Evolutionary conservation across 2,888 invertebrate genomes (phyloP), one percentile per base, ranked within the genome.

Genomic region (Troides helena): DNA sequence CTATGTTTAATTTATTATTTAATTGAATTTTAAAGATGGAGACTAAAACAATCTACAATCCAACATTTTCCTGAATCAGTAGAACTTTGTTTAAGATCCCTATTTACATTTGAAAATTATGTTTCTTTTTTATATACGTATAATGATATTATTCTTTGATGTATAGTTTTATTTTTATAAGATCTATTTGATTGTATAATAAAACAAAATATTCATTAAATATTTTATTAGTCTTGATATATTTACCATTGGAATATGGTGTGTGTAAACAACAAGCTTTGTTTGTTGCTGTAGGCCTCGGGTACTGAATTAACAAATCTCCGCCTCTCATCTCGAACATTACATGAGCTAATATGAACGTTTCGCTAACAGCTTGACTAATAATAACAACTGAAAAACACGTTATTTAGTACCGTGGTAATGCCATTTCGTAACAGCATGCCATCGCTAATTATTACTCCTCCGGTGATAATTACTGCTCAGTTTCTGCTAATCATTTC

Each of bases 391-490:
- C 59, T 53, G 62, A 67, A 62, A n/a, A 66, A 62, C 59, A 60
- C 39, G 12, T 12, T 46, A 46, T 18, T 39, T 67, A 60, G 60
- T 58, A 70, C n/a, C 56, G 25, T 23, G 60, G 46, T 63, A 58
- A 58, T 53, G 53, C 25, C 63, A 66, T 62, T 62, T 62, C 57
- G 43, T 69, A 61, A 30, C 43, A 57, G 10, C 57, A 12, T 6
- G 43, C 57, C 18, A 25, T 17, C 63, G 70, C 70, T 70, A 70
- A 67, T 67, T 70, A 67, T 30, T 60, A 17, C 66, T 43, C 39
- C 67, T 50, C 62, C 23, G 17, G 39, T 67, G 66, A 63, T 70
- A 70, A 70, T 70, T 70, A 67, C 59, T 63, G 43, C 36, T 50
- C 36, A 50, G 66, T 63, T 36, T 56, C 39, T 43, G 70, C 67